Base-by-base conservation (phyloP, 53 echinoderm and acorn worm species). In the Henricia sp. region DNA sequence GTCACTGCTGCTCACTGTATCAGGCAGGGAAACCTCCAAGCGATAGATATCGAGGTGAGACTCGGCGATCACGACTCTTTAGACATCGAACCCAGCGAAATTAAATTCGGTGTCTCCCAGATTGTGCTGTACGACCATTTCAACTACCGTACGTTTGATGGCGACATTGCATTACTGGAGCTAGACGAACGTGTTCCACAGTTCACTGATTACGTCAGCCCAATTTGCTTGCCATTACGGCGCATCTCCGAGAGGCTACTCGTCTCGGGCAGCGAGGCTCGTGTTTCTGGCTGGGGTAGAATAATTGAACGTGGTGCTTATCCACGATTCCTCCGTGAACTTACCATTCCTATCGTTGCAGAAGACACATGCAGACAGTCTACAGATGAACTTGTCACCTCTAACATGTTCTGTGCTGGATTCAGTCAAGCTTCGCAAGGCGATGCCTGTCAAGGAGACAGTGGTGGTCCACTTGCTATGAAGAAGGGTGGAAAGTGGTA, bases 381-480 rank as follows among this genome's bases (percentile, higher is more conserved):
- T 1, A 88, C 93, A 0, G 24, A n/a, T 0, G 44, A 84, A 16
- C 2, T 65, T 0, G 78, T 96, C 12, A 89, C 95, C 1, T 39
- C 35, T 1, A 92, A 77, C 48, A 97, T 97, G 99, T 97, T 97
- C 40, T 97, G 99, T 38, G 99, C 99, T 3, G 99, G 99, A 1
- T 92, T 77, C 53, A 30, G 85, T 13, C 76, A 87, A 55, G 87
- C 75, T 0, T 69, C 80, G 14, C 34, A 38, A 24, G 90, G 90
- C 0, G 99, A 97, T 40, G 89, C 99, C 1, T 97, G 99, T 44
- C 52, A 71, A 20, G 99, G 99, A 11, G 99, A 97, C 70, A 94
- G 92, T 60, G 99, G 99, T 46, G 99, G 94, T n/a, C 94, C 99
- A 9, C 87, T 90, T 37, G 91, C 88, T 0, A 66, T 91, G 26